Conservation (phyloP, 2,797 vertebrate genomes). For the Sebastes hopkinsi region DNA sequence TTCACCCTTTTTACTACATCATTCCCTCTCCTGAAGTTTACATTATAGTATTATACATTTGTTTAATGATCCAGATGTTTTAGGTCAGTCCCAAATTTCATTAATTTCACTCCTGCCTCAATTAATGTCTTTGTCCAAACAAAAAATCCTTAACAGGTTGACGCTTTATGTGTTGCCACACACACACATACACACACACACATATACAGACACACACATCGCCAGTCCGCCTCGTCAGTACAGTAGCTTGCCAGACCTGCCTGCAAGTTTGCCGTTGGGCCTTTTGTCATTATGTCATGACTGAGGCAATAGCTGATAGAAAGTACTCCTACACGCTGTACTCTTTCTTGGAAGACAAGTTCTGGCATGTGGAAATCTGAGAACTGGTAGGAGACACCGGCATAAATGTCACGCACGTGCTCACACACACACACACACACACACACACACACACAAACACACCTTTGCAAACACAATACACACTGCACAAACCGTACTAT, state of each 20-base stretch:
- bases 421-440: constrained; percentile 1
- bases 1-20: constrained; percentile 13
- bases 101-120: neutral
- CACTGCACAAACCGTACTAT: constrained; percentile 34
- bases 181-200: neutral
- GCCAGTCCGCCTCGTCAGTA: neutral
- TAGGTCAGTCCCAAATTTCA: neutral
- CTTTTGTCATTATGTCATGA: constrained; percentile 52
- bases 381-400: constrained; percentile 32
- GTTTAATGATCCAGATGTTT: neutral
- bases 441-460: constrained; percentile 4
- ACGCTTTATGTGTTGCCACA: neutral
- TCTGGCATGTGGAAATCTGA: constrained; percentile 61
- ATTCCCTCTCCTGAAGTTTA: neutral
- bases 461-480: constrained; percentile 22
- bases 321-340: constrained; percentile 48
- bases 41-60: neutral
- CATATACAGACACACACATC: neutral
- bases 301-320: constrained; percentile 42
- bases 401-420: constrained; percentile 34
- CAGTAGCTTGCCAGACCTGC: constrained; percentile 53
- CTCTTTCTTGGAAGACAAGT: constrained; percentile 63
- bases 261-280: constrained; percentile 49
- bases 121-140: neutral
- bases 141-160: neutral